Evolutionary conservation across 2,113 vertebrate species (phyloP).

Genomic region (Clarias batrachus): DNA sequence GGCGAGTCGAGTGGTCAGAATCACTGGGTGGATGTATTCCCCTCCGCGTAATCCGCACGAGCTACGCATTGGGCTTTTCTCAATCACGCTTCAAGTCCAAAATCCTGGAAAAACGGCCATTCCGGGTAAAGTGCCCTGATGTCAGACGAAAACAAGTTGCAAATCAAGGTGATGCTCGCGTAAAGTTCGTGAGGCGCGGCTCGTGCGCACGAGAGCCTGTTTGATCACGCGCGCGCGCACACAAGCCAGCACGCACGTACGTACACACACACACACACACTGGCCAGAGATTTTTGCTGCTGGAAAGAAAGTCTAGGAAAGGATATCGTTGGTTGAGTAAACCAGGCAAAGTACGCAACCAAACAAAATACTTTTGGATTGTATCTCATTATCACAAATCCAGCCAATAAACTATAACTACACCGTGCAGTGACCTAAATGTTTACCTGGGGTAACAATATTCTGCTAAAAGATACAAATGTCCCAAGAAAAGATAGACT

Average conservation of each 20-base stretch:
- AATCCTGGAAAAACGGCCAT: neutral
- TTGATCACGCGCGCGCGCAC: neutral
- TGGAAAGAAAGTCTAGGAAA: conserved; percentile 3
- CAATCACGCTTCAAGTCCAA: neutral
- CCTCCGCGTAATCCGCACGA: conserved; percentile 19
- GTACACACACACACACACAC: neutral
- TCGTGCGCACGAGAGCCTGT: conserved; percentile 11
- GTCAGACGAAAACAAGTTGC: conserved; percentile 7
- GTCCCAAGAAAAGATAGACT: neutral
- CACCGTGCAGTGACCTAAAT: neutral
- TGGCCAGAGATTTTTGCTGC: neutral
- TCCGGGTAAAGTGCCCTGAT: neutral
- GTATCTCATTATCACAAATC: neutral
- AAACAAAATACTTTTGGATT: neutral
- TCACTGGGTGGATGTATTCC: conserved; percentile 24
- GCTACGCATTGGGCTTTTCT: conserved; percentile 22
- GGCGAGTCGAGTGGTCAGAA: conserved; percentile 31
- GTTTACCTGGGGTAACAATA: neutral
- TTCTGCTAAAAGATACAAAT: neutral
- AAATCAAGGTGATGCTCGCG: neutral
- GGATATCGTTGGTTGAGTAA: neutral
- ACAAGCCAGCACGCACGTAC: neutral
- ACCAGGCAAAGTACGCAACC: neutral
- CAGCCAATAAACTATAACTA: neutral
- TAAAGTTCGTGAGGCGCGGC: conserved; percentile 32